A percentile compares a stretch with the other conserved stretches of the same genome.
phyloP scores from a whole-genome alignment of 2,113 vertebrate species.

The Plestiodon gilberti region DNA sequence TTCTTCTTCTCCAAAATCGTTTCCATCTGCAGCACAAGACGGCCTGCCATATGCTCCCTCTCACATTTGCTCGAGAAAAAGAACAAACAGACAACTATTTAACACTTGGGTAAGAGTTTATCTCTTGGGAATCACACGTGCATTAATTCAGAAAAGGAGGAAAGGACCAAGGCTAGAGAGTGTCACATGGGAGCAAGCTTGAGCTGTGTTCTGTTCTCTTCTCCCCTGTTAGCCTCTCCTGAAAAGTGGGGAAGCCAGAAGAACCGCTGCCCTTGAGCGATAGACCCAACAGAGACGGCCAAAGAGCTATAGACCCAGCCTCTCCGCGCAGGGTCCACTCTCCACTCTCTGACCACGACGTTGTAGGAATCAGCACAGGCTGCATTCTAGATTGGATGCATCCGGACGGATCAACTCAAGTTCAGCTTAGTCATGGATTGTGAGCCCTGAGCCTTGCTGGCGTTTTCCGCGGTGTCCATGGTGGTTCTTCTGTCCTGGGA shows the following conservation, averaged over 20 bases:
- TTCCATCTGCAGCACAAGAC: constrained; percentile 35
- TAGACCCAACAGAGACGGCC: background rate
- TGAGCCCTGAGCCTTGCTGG: too few relatives aligned
- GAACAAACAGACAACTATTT: background rate
- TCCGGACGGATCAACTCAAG: background rate
- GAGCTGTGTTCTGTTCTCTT: background rate
- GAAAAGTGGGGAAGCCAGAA: background rate
- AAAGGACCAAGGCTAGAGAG: background rate
- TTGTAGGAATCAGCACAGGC: background rate
- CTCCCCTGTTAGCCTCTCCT: background rate
- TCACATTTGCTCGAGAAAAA: background rate
- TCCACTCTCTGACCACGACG: too few relatives aligned
- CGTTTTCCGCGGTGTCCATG: too few relatives aligned
- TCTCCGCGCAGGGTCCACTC: background rate
- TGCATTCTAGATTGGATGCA: background rate
- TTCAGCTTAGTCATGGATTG: background rate
- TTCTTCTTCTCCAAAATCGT: constrained; percentile 23
- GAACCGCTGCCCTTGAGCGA: background rate
- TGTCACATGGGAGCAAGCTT: background rate
- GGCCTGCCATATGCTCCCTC: too few relatives aligned
- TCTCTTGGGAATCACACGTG: background rate
- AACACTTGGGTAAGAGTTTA: background rate
- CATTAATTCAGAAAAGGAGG: background rate
- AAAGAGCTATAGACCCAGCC: too few relatives aligned
- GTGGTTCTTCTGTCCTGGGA: background rate